Percentiles rank a stretch among this genome's conserved stretches.
phyloP scores from a whole-genome alignment of 2,888 invertebrate species.

The Myopa testacea region DNA sequence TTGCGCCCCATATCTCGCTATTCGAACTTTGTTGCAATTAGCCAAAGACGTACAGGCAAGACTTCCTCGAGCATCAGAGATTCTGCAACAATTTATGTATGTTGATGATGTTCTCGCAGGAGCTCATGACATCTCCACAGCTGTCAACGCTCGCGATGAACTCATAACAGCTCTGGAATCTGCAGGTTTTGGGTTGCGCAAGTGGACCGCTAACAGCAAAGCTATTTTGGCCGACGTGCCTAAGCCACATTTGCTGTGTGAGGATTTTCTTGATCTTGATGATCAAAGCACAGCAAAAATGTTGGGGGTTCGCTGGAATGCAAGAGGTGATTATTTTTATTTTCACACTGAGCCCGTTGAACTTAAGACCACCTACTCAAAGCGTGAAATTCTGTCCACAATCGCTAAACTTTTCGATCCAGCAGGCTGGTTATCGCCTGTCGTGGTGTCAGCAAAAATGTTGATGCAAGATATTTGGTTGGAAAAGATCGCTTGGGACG shows the following conservation, averaged over 20 bases:
- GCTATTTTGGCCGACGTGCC: not conserved
- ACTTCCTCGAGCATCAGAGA: not conserved
- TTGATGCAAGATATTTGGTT: too few relatives aligned
- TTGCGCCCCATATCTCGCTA: too few relatives aligned
- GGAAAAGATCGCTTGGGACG: too few relatives aligned
- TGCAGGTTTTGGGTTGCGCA: not conserved
- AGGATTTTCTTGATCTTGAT: not conserved
- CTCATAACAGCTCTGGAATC: not conserved
- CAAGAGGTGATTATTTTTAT: not conserved
- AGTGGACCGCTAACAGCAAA: not conserved
- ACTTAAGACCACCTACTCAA: too few relatives aligned
- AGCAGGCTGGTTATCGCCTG: too few relatives aligned
- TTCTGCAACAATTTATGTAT: not conserved
- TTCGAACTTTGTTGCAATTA: too few relatives aligned
- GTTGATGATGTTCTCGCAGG: not conserved
- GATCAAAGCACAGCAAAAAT: not conserved
- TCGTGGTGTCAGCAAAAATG: too few relatives aligned
- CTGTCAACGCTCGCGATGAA: not conserved
- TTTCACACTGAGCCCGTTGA: too few relatives aligned
- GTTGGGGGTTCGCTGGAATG: not conserved
- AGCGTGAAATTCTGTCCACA: too few relatives aligned
- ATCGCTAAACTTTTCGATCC: too few relatives aligned
- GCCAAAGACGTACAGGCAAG: too few relatives aligned
- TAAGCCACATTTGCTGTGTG: not conserved
- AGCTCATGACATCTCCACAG: not conserved